These are phyloP conservation scores for Apostichopus parvimensis DNA, from an alignment of 35 echinoderm and acorn worm genomes.

Conservation along the genomic window DNA sequence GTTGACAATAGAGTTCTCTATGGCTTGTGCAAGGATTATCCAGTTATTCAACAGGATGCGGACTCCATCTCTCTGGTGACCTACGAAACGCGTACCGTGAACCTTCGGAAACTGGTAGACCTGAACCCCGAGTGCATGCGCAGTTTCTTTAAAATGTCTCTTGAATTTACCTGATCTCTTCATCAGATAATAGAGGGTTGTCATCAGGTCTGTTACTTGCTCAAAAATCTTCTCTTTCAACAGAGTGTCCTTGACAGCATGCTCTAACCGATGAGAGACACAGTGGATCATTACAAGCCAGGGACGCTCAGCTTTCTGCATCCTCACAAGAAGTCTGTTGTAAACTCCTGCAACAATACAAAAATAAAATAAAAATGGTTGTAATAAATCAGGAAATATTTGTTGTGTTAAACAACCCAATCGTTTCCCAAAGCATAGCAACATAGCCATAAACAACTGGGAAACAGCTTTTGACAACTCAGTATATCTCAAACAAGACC, in stretches of 20 bases:
- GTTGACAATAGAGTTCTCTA: slow-evolving; percentile 65
- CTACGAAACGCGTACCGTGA: slow-evolving; percentile 69
- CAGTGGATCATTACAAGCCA: slow-evolving; percentile 72
- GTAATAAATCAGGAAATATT: background rate
- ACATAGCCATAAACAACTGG: no score
- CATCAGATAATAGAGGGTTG: slow-evolving; percentile 64
- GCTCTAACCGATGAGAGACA: slow-evolving; percentile 61
- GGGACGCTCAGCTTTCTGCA: slow-evolving; percentile 57
- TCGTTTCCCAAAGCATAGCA: no score
- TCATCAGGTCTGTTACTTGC: slow-evolving; percentile 64
- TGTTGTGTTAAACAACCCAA: background rate
- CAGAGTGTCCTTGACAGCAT: slow-evolving; percentile 62
- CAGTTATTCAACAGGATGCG: slow-evolving; percentile 60
- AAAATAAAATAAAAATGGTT: background rate
- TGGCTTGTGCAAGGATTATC: slow-evolving; percentile 47
- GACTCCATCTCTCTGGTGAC: slow-evolving; percentile 67
- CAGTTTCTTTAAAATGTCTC: slow-evolving; percentile 68
- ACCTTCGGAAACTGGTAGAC: slow-evolving; percentile 55
- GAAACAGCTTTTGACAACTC: no score
- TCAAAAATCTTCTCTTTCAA: slow-evolving; percentile 61
- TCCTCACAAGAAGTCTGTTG: slow-evolving; percentile 58
- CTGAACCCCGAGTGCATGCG: slow-evolving; percentile 26
- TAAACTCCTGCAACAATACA: slow-evolving; percentile 52
- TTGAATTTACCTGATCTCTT: slow-evolving; percentile 75
- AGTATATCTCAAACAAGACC: no score